Percentiles rank a stretch among this genome's conserved stretches.
These are phyloP conservation scores for Drosophila sucinea DNA, from an alignment of 1,140 invertebrate genomes.

Conservation along the genomic window DNA sequence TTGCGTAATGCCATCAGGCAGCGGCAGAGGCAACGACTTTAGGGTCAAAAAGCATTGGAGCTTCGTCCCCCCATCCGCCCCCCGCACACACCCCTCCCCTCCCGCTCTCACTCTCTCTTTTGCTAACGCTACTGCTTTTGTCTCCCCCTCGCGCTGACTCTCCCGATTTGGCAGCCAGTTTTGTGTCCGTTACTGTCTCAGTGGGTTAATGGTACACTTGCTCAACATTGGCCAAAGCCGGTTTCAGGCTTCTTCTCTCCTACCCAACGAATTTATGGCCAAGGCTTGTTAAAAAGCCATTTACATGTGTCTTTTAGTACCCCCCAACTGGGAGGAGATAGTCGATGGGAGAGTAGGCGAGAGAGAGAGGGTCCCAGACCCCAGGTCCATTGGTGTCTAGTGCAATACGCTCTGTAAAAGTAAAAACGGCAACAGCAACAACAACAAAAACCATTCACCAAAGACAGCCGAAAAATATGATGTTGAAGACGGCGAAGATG, in stretches of 20 bases:
- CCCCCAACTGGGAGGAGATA: neutral
- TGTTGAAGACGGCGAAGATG: neutral
- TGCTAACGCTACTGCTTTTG: neutral
- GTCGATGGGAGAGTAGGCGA: slow-evolving; percentile 17
- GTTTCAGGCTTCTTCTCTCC: slow-evolving; percentile 33
- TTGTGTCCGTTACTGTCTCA: slow-evolving; percentile 75
- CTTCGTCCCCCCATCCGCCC: neutral
- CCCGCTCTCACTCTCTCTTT: slow-evolving; percentile 2
- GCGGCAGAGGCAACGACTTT: slow-evolving; percentile 11
- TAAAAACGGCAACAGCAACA: slow-evolving; percentile 51
- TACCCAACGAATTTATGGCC: slow-evolving; percentile 58
- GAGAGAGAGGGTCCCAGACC: neutral
- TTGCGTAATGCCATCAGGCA: slow-evolving; percentile 21
- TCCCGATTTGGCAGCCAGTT: slow-evolving; percentile 27
- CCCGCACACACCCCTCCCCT: neutral
- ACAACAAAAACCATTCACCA: slow-evolving; percentile 57
- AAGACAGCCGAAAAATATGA: slow-evolving; percentile 41
- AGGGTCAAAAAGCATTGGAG: slow-evolving; percentile 27
- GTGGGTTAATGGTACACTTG: slow-evolving; percentile 82
- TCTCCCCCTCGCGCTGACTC: neutral
- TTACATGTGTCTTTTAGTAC: slow-evolving; percentile 64
- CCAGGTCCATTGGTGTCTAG: slow-evolving; percentile 19
- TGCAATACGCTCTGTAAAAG: slow-evolving; percentile 71
- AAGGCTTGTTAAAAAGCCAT: slow-evolving; percentile 75
- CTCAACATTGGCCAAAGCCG: slow-evolving; percentile 60